A percentile compares a stretch with the other conserved stretches of the same genome.
Conservation (phyloP, 2,113 vertebrate species). For the Corynorhinus townsendii region DNA sequence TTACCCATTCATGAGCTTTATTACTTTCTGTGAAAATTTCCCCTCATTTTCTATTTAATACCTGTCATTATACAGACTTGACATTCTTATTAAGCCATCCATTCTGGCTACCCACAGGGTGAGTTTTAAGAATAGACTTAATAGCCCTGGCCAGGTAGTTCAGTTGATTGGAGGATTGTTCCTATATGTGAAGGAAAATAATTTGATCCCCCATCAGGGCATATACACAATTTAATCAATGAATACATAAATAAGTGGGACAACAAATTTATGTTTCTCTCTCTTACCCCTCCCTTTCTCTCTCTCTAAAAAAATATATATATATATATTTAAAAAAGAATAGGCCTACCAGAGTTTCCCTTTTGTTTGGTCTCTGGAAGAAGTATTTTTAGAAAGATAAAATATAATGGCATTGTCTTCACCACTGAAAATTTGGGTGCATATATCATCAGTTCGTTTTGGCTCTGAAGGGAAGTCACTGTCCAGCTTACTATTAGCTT, state of each 20-base stretch:
- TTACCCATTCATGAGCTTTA: conserved; percentile 5
- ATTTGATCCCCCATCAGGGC: background rate
- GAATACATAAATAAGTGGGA: background rate
- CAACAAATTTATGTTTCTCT: background rate
- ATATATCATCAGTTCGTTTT: background rate
- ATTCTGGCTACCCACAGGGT: background rate
- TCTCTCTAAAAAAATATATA: too few species aligned
- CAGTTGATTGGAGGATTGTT: background rate
- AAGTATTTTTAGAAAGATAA: background rate
- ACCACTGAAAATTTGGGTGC: background rate
- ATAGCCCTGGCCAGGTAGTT: background rate
- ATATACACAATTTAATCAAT: background rate
- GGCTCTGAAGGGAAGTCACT: background rate
- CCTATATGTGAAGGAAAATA: background rate
- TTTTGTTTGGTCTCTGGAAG: background rate
- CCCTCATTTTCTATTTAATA: background rate
- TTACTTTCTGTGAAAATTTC: background rate
- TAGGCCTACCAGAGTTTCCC: background rate
- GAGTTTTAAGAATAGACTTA: background rate
- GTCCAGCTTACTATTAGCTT: background rate
- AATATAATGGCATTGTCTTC: background rate
- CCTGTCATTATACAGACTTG: background rate
- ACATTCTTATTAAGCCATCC: background rate
- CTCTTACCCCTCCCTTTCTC: background rate
- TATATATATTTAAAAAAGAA: background rate